A percentile compares a stretch with the other conserved stretches of the same genome.
These are phyloP conservation scores for Chironomus riparius DNA, from an alignment of 2,888 invertebrate species.

Conservation along the genomic window DNA sequence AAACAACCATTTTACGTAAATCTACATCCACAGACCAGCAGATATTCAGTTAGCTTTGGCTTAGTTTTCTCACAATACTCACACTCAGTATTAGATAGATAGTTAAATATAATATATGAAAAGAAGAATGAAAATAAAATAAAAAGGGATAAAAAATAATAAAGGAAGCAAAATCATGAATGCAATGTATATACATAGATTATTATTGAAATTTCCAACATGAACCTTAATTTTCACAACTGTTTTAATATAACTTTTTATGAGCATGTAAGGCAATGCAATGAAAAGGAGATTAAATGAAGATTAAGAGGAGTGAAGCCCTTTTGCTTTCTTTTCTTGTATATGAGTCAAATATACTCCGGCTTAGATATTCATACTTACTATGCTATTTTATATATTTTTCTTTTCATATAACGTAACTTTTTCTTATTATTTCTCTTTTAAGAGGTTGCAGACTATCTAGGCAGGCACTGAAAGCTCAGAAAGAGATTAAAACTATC, in stretches of 20 bases:
- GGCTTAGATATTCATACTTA: neutral
- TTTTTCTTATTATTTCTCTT: neutral
- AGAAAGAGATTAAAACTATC: neutral
- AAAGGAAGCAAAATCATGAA: no score
- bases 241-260: slow-evolving; percentile 24
- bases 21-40: neutral
- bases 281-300: slow-evolving; percentile 24
- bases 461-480: neutral
- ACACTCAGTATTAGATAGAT: neutral
- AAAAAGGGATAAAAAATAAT: no score
- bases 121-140: no score
- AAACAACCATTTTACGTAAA: slow-evolving; percentile 6
- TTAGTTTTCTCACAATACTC: neutral
- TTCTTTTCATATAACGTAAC: neutral
- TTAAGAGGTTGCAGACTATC: neutral
- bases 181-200: neutral
- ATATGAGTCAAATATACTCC: neutral
- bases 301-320: slow-evolving; percentile 6
- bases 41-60: no score
- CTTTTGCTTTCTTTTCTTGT: neutral
- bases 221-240: slow-evolving; percentile 24
- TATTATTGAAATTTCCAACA: slow-evolving; percentile 13
- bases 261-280: slow-evolving; percentile 23
- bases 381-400: neutral
- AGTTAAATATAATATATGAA: no score